phyloP scores from a whole-genome alignment of 2,113 vertebrate genomes.

The human region GRCh38 chr2:221106501-221107000 shows the following conservation, averaged over 20 bases:
- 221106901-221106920: too few species aligned
- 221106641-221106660: not conserved
- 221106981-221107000: not conserved
- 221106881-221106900: not conserved
- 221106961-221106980: not conserved
- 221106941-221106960: not conserved
- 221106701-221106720: not conserved
- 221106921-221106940: not conserved
- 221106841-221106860: not conserved
- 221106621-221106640: not conserved
- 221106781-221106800: not conserved
- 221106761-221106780: not conserved
- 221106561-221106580: rapidly evolving
- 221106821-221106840: rapidly evolving
- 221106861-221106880: rapidly evolving
- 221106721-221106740: not conserved
- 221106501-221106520: not conserved
- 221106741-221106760: not conserved
- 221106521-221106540: not conserved
- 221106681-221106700: not conserved
- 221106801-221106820: not conserved
- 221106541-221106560: not conserved
- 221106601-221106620: not conserved
- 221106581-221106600: not conserved
- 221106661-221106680: not conserved